Percentiles rank a stretch among this genome's conserved stretches.
Evolutionary conservation across 1,140 invertebrate genomes (phyloP).

Genomic region (Drosophila sturtevanti): DNA sequence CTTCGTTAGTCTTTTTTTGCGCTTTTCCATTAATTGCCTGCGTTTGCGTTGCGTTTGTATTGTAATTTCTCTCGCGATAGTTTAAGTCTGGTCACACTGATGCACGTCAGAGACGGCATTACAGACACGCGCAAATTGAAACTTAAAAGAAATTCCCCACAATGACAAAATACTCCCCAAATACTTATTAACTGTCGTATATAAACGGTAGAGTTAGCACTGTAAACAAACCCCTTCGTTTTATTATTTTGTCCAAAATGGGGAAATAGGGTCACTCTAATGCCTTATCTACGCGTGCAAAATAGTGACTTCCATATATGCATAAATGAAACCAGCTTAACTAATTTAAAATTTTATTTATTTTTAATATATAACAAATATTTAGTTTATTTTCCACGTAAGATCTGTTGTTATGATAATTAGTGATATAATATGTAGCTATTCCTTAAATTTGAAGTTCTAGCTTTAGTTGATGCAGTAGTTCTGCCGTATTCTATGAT

Average conservation of each 20-base stretch:
- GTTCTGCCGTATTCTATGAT: no score
- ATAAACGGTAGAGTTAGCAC: neutral
- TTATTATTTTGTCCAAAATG: neutral
- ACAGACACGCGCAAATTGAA: constrained; percentile 14
- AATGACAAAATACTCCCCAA: constrained; percentile 16
- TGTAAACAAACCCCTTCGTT: neutral
- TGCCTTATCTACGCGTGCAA: neutral
- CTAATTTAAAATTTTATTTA: neutral
- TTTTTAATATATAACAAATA: no score
- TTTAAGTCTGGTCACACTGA: constrained; percentile 41
- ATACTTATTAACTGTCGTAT: neutral
- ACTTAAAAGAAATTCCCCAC: constrained; percentile 24
- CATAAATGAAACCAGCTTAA: neutral
- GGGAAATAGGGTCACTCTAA: neutral
- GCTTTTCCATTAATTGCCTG: constrained; percentile 40
- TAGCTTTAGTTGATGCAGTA: no score
- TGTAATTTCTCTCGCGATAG: constrained; percentile 67
- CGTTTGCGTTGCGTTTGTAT: constrained; percentile 20
- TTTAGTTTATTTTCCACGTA: no score
- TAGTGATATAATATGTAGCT: no score
- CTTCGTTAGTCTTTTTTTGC: constrained; percentile 41
- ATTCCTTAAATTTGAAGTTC: no score
- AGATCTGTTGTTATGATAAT: no score
- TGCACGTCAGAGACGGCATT: constrained; percentile 54
- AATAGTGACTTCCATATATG: neutral